Percentiles rank a stretch among this genome's conserved stretches.
phyloP scores from a whole-genome alignment of 2,797 vertebrate species.

The Tragopan temminckii region DNA sequence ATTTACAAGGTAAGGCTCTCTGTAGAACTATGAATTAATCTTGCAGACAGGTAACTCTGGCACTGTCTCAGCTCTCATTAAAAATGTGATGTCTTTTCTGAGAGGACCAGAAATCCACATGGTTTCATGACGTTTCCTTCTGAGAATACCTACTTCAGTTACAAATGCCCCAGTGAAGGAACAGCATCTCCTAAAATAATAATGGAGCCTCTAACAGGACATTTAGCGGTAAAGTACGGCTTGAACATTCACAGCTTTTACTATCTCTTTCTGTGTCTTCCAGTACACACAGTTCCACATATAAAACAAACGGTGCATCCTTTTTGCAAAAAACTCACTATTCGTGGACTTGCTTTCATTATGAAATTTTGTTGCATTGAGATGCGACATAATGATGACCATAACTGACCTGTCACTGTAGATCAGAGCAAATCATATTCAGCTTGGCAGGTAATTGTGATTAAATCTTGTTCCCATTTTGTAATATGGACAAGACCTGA shows the following conservation, averaged over 20 bases:
- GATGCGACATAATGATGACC: background rate
- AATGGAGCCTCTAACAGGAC: background rate
- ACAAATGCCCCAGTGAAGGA: background rate
- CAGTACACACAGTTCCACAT: background rate
- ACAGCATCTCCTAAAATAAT: background rate
- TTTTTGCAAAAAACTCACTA: background rate
- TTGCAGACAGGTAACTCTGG: conserved; percentile 12
- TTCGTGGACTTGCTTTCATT: background rate
- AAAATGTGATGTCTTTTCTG: conserved; percentile 14
- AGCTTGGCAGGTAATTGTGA: background rate
- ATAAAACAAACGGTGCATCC: background rate
- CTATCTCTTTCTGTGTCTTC: background rate
- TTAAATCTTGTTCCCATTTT: background rate
- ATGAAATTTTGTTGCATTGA: background rate
- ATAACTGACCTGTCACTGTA: conserved; percentile 4
- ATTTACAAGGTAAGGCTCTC: conserved; percentile 47
- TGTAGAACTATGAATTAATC: conserved; percentile 25
- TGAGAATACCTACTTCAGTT: background rate
- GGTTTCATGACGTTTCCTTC: background rate
- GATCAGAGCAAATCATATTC: conserved; percentile 16
- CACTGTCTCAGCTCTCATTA: background rate
- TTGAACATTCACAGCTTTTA: background rate
- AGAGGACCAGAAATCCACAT: background rate
- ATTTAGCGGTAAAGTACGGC: background rate
- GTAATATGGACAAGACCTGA: background rate